phyloP scores from a whole-genome alignment of 2,113 vertebrate genomes.

The Xenopus laevis region DNA sequence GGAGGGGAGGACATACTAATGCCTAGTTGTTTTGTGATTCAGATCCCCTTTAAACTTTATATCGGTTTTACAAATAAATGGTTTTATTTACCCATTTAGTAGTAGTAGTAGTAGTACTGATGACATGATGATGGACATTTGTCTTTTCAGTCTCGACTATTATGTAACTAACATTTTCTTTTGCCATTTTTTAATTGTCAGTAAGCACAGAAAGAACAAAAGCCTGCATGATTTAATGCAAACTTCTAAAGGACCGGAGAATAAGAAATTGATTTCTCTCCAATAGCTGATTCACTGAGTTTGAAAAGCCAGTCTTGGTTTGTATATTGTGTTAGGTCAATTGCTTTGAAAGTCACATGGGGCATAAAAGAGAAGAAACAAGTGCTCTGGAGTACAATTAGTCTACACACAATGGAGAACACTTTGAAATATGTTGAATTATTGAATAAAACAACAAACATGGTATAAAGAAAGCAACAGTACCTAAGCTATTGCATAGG shows the following conservation, averaged over 20 bases:
- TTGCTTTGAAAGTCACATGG: slow-evolving; percentile 24
- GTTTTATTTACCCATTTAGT: too few relatives aligned
- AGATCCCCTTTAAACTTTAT: too few relatives aligned
- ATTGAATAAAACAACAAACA: slow-evolving; percentile 1
- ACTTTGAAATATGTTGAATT: neutral
- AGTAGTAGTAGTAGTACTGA: too few relatives aligned
- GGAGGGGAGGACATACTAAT: too few relatives aligned
- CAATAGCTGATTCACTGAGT: slow-evolving; percentile 21
- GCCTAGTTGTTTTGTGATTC: too few relatives aligned
- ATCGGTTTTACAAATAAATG: too few relatives aligned
- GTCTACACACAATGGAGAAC: neutral
- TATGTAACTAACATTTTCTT: too few relatives aligned
- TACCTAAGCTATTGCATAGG: neutral
- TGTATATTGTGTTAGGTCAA: slow-evolving; percentile 35
- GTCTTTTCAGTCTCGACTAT: too few relatives aligned
- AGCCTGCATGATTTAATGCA: slow-evolving; percentile 14
- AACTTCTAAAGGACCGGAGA: slow-evolving; percentile 17
- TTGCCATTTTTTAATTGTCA: neutral
- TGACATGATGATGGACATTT: too few relatives aligned
- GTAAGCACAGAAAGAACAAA: neutral
- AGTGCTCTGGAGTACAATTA: slow-evolving; percentile 22
- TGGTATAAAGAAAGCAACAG: neutral
- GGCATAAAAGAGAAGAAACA: neutral
- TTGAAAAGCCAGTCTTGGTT: slow-evolving; percentile 22
- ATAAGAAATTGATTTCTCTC: slow-evolving; percentile 40